Base-by-base conservation (phyloP, 2,113 vertebrate species). In the Hippocampus barbouri region DNA sequence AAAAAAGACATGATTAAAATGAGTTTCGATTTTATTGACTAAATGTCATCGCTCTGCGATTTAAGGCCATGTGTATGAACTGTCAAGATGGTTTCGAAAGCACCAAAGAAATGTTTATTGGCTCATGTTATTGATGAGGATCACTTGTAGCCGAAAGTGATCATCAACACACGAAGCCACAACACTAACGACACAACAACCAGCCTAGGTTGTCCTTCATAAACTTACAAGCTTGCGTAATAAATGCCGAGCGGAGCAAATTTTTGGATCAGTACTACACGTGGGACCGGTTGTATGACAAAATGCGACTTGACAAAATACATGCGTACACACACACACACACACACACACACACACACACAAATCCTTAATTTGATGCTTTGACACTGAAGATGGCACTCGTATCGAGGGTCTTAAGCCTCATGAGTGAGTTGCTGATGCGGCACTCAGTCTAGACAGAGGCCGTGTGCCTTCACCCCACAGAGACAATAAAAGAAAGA, bases 401-500 rank as follows among this genome's bases (percentile, higher is more conserved):
- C 5, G 21, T 41, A n/a, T 30, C 15, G 14, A 30, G 8, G 15
- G 12, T 59, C 25, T 57, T 23, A 38, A 63, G 34, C 38, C 61
- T 41, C 61, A 63, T n/a, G 61, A 64, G 63, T 23, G 10, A 5
- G 6, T 38, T 8, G 10, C 38, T 38, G 38, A 43, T 43, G 62
- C n/a, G n/a, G n/a, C 63, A 25, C 12, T 16, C 12, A 8, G 41
- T 47, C 64, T 45, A 27, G 64, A 66, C 34, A n/a, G 5, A 12
- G 38, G 40, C 10, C 25, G 14, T 16, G 80, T 79, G 85, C 80
- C 79, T 63, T 73, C 83, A 83, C 76, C 82, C 84, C 53, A 1
- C 2, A 18, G 76, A 83, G 82, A 88, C 73, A 69, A 63, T 72
- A 59, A 34, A 53, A 74, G 62, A 23, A 75, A 73, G 54, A 27